Conservation (phyloP, 2,797 vertebrate genomes). For the Galago senegalensis region DNA sequence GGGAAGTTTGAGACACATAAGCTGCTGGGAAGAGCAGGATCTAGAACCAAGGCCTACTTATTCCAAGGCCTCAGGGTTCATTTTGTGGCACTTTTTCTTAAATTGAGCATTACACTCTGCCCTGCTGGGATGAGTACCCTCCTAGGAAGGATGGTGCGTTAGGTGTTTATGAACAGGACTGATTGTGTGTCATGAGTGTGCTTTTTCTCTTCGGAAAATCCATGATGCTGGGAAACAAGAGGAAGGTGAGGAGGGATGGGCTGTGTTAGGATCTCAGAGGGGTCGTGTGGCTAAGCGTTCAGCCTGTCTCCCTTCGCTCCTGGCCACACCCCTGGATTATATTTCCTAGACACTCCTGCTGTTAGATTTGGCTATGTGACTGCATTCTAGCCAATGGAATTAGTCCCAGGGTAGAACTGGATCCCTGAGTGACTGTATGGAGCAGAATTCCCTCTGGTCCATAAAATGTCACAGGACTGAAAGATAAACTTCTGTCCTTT, state of each 20-base stretch:
- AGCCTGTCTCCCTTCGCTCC: not conserved
- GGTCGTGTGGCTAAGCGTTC: not conserved
- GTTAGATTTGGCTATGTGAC: not conserved
- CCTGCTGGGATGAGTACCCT: not conserved
- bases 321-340: not conserved
- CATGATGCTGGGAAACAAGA: not conserved
- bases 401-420: not conserved
- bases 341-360: not conserved
- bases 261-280: not conserved
- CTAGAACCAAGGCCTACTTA: not conserved
- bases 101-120: not conserved
- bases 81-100: not conserved
- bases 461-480: not conserved
- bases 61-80: not conserved
- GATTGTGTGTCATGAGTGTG: rapidly evolving
- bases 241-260: not conserved
- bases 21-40: rapidly evolving
- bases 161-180: not conserved
- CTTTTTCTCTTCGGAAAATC: not conserved
- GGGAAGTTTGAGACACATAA: not conserved
- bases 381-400: not conserved
- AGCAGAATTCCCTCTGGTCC: not conserved
- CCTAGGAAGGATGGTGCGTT: not conserved
- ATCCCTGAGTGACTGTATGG: not conserved
- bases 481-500: not conserved